Evolutionary conservation across 2,113 vertebrate genomes (phyloP), one percentile per base, ranked within the genome.

Genomic region (Cervus canadensis): DNA sequence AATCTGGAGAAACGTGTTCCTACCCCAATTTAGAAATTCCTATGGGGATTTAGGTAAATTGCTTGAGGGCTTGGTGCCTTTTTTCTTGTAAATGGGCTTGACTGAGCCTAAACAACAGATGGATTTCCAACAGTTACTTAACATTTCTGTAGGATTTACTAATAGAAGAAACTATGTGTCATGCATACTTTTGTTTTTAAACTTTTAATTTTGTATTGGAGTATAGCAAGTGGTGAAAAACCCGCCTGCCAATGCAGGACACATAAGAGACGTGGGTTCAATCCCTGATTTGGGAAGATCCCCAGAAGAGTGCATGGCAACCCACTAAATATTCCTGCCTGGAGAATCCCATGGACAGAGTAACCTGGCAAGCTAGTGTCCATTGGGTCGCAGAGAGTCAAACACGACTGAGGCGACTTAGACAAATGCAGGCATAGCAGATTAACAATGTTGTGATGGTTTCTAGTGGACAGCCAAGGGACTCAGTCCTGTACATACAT

Each of bases 181-280:
- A 40, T 56, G 8, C 10, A 59, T 14, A 7, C 14, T 33, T 25
- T 33, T 40, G 40, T 40, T 36, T 14, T 25, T 33, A 33, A 8
- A 9, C 33, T 67, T 67, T 67, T 19, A n/a, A 6, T 71, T 71
- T 36, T 40, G 36, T 71, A 12, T 71, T 71, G 67, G 10, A 71
- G 67, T 36, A 40, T 71, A 71, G 67, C n/a, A 40, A 71, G 67
- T 40, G 67, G n/a, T 71, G 12, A 23, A 71, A 71, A 71, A 36
- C 17, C 19, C 2, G 0, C 64, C n/a, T 36, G 64, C 5, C n/a
- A 40, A 1, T 40, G 67, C n/a, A 71, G 19, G 67, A 71, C 6
- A 71, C 67, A 12, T 12, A 36, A 71, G 67, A 71, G 19, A 36
- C 0, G 2, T 71, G 64, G n/a, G n/a, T 71, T 71, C 67, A 36